Evolutionary conservation across 2,888 invertebrate species (phyloP).

Genomic region (Tipula vernalis): DNA sequence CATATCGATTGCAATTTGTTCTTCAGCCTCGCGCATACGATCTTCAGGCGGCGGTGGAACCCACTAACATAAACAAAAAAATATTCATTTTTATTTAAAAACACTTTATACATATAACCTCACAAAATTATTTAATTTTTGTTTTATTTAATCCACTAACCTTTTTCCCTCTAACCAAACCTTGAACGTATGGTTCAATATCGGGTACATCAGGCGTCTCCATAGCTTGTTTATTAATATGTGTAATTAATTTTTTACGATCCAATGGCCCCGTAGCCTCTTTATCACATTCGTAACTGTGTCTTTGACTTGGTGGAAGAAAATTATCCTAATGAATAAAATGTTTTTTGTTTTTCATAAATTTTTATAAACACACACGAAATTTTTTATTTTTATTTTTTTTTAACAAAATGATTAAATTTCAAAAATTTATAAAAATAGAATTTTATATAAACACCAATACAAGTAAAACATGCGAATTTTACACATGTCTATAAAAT

Average conservation of each 20-base stretch:
- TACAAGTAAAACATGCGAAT: slow-evolving; percentile 9
- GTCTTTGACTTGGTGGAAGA: slow-evolving; percentile 90
- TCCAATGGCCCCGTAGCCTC: slow-evolving; percentile 90
- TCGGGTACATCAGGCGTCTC: slow-evolving; percentile 97
- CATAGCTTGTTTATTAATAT: slow-evolving; percentile 95
- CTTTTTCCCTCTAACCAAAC: slow-evolving; percentile 82
- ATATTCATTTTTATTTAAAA: background rate
- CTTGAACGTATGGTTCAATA: slow-evolving; percentile 83
- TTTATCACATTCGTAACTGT: slow-evolving; percentile 93
- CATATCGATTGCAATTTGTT: slow-evolving; percentile 85
- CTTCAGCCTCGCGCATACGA: slow-evolving; percentile 69
- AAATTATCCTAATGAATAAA: slow-evolving; percentile 70
- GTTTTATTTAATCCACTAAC: background rate
- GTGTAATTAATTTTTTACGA: slow-evolving; percentile 88
- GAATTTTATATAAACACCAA: slow-evolving; percentile 9
- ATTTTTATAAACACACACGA: background rate
- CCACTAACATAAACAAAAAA: slow-evolving; percentile 39
- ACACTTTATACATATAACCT: background rate
- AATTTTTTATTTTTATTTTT: background rate
- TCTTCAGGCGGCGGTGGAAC: slow-evolving; percentile 61
- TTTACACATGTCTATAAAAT: background rate
- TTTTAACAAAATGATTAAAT: slow-evolving; percentile 6
- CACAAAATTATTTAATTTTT: background rate
- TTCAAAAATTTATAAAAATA: slow-evolving; percentile 11
- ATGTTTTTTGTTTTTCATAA: background rate